These are phyloP conservation scores for Poecilus cupreus DNA, from an alignment of 2,888 invertebrate species.

Conservation along the genomic window DNA sequence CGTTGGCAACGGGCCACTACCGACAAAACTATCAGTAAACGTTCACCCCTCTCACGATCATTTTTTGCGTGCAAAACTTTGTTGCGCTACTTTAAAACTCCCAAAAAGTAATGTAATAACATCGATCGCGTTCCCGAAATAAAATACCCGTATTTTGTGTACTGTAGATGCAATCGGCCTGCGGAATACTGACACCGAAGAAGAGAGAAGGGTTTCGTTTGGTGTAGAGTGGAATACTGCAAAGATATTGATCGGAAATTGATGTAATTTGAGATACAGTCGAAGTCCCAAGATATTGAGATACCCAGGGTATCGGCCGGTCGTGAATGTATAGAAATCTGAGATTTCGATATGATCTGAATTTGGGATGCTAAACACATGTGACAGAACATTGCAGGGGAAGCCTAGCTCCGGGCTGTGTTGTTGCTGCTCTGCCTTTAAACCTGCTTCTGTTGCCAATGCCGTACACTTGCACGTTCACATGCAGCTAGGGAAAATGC, in stretches of 20 bases:
- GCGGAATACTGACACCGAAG: not conserved
- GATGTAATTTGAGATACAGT: conserved; percentile 71
- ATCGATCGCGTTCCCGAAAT: conserved; percentile 63
- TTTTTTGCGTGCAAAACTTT: conserved; percentile 64
- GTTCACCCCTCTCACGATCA: not conserved
- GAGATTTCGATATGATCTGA: conserved; percentile 67
- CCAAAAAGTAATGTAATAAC: conserved; percentile 66
- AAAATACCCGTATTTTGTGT: conserved; percentile 67
- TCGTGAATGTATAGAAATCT: conserved; percentile 58
- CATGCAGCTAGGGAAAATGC: conserved; percentile 16
- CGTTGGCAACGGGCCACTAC: conserved; percentile 2
- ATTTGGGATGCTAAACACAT: conserved; percentile 65
- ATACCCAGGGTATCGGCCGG: conserved; percentile 58
- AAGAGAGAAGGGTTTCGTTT: not conserved
- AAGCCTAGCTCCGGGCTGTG: not conserved
- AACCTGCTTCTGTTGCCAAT: not conserved
- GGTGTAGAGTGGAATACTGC: conserved; percentile 57
- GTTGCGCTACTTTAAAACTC: conserved; percentile 65
- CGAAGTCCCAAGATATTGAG: conserved; percentile 67
- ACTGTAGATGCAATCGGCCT: conserved; percentile 60
- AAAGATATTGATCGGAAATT: conserved; percentile 71
- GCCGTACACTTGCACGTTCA: conserved; percentile 25
- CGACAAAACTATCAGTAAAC: not conserved
- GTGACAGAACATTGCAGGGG: conserved; percentile 60
- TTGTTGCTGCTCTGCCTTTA: not conserved